These are phyloP conservation scores for Oscheius sp. DNA, from an alignment of 2,888 invertebrate genomes.

Conservation along the genomic window DNA sequence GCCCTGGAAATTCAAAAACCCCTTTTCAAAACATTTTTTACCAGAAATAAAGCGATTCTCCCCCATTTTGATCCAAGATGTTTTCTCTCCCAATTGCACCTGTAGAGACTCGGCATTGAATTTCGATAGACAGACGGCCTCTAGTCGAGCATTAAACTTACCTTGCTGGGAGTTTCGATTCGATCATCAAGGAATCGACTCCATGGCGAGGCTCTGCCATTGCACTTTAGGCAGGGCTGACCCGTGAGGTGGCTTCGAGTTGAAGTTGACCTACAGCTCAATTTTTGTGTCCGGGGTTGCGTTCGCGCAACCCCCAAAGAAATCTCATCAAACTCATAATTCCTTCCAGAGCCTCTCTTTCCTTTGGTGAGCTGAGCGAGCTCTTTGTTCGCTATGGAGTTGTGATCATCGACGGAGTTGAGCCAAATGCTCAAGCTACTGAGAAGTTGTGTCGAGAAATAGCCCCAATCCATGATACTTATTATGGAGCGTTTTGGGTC, in stretches of 20 bases:
- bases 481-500: constrained; percentile 82
- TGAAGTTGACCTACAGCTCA: constrained; percentile 72
- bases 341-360: constrained; percentile 39
- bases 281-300: constrained; percentile 69
- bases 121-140: constrained; percentile 39
- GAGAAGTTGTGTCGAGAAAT: constrained; percentile 74
- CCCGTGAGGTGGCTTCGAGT: constrained; percentile 81
- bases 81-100: no score
- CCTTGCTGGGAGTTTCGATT: constrained; percentile 80
- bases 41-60: no score
- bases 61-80: no score
- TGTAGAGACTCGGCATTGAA: not conserved
- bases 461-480: constrained; percentile 78
- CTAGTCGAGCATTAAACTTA: constrained; percentile 73
- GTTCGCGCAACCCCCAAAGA: constrained; percentile 69
- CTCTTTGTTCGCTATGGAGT: constrained; percentile 60
- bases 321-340: not conserved
- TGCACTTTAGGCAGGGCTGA: constrained; percentile 80
- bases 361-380: constrained; percentile 50
- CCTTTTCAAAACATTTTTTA: no score
- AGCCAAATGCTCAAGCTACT: constrained; percentile 46
- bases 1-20: no score
- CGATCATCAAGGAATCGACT: constrained; percentile 80
- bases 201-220: constrained; percentile 80
- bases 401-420: constrained; percentile 53